phyloP scores from a whole-genome alignment of 2,888 invertebrate genomes.

The Noctua janthe region DNA sequence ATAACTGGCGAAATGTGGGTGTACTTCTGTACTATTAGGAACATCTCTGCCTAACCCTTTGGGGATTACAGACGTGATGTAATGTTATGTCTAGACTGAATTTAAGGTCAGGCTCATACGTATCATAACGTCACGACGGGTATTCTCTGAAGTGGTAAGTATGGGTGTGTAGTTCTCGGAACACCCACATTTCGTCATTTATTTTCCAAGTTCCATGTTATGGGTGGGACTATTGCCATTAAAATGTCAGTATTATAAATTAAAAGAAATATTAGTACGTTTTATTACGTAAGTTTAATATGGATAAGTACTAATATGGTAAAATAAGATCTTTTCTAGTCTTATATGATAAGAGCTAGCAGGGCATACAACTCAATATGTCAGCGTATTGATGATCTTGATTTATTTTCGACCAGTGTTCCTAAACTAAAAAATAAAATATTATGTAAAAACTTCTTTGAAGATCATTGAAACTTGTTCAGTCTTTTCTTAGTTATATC shows the following conservation, averaged over 20 bases:
- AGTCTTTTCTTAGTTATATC: too few species aligned
- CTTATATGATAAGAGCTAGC: too few species aligned
- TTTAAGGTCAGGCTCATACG: conserved; percentile 14
- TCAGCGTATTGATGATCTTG: too few species aligned
- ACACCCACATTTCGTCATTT: conserved; percentile 22
- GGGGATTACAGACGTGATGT: neutral
- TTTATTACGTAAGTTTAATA: neutral
- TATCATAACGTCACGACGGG: neutral
- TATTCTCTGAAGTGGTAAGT: conserved; percentile 11
- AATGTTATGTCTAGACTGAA: conserved; percentile 24
- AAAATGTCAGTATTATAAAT: conserved; percentile 4
- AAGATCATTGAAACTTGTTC: too few species aligned
- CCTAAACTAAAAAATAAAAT: too few species aligned
- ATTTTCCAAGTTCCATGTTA: neutral
- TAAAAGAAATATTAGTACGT: neutral
- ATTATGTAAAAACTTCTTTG: too few species aligned
- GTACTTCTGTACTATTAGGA: neutral
- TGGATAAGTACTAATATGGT: neutral
- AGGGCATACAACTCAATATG: too few species aligned
- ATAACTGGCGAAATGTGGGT: neutral
- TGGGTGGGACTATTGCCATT: neutral
- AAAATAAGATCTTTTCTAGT: too few species aligned
- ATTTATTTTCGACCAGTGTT: too few species aligned
- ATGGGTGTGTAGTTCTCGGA: neutral
- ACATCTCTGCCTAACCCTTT: neutral